phyloP scores from a whole-genome alignment of 2,113 vertebrate genomes.

The Psittacula cyanocephala region DNA sequence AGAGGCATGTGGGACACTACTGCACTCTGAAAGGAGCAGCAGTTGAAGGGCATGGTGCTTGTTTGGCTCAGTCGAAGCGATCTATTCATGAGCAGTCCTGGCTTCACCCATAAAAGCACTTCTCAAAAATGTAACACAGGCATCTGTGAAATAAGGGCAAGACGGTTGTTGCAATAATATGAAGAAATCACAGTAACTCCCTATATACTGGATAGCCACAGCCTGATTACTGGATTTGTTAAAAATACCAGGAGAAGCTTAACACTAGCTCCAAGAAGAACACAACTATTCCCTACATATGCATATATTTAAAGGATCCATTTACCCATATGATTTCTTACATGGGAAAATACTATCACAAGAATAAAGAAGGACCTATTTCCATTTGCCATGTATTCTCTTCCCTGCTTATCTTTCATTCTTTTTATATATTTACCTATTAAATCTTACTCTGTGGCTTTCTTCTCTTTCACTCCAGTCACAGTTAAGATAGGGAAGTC shows the following conservation, averaged over 20 bases:
- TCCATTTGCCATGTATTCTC: constrained; percentile 11
- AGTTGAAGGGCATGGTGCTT: background rate
- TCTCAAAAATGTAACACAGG: fast-evolving
- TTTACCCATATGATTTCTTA: background rate
- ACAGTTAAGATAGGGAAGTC: constrained; percentile 15
- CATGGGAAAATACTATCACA: constrained; percentile 44
- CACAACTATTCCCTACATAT: background rate
- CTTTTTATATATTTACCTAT: constrained; percentile 41
- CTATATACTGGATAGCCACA: background rate
- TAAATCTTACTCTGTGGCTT: background rate
- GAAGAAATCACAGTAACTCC: constrained; percentile 1
- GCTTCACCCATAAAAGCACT: background rate
- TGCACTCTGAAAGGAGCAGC: fast-evolving
- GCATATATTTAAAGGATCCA: constrained; percentile 15
- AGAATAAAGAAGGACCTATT: background rate
- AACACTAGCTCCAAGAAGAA: background rate
- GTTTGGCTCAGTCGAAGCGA: fast-evolving
- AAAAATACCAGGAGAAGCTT: background rate
- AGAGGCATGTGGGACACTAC: background rate
- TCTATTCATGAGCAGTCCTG: fast-evolving
- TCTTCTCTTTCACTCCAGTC: constrained; percentile 17
- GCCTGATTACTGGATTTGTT: background rate
- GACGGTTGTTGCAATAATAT: background rate
- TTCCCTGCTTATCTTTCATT: constrained; percentile 34
- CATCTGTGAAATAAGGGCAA: background rate